These are phyloP conservation scores for Dendropsophus ebraccatus DNA, from an alignment of 2,113 vertebrate species.

Conservation along the genomic window DNA sequence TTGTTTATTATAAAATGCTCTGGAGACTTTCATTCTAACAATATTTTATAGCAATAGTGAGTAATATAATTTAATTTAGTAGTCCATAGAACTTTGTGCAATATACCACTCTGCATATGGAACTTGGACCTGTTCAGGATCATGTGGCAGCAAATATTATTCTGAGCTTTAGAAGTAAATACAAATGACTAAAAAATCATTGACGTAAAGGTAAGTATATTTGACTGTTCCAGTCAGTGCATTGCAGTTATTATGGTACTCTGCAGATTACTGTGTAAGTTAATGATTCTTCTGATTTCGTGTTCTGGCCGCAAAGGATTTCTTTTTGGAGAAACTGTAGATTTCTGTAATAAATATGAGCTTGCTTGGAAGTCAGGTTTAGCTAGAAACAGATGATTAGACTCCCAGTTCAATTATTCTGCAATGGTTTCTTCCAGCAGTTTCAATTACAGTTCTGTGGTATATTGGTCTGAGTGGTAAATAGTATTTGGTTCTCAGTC, in stretches of 20 bases:
- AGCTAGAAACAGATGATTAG: slow-evolving; percentile 21
- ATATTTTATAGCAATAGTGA: neutral
- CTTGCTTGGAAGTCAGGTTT: neutral
- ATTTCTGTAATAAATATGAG: neutral
- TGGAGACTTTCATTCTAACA: neutral
- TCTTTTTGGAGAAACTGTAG: neutral
- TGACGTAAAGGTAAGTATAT: neutral
- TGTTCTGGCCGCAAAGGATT: neutral
- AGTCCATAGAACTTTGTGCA: neutral
- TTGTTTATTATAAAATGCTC: neutral
- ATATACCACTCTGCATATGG: neutral
- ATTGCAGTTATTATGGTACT: neutral
- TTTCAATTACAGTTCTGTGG: neutral
- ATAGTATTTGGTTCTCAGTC: neutral
- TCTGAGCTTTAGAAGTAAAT: neutral
- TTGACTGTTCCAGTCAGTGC: neutral
- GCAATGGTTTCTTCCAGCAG: neutral
- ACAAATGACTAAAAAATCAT: neutral
- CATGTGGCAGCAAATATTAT: neutral
- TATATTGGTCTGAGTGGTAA: neutral
- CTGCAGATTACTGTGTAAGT: neutral
- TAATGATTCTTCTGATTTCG: neutral
- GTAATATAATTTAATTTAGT: neutral
- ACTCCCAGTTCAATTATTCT: slow-evolving; percentile 7
- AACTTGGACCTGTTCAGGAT: neutral